Evolutionary conservation across 2,797 vertebrate genomes (phyloP), one percentile per base, ranked within the genome.

Genomic region (Lacerta bilineata): DNA sequence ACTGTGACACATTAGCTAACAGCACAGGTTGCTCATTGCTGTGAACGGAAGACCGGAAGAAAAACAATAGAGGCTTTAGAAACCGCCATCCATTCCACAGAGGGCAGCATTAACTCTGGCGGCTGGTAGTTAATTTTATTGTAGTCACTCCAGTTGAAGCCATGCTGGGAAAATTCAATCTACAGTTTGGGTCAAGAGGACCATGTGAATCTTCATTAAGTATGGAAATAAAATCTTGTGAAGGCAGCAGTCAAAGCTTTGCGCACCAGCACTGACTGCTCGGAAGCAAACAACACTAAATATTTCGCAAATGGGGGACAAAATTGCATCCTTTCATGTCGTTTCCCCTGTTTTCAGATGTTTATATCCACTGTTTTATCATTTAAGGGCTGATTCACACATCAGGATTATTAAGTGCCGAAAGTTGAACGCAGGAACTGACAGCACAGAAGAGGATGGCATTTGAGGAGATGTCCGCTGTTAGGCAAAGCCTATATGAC

Each of bases 11-110:
- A 81, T 89, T 89, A 81, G 83, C 78, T 81, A 86, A 59, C 71
- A 76, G 71, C 88, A 85, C 71, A 85, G 71, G 84, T 89, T 89
- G 83, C 59, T 85, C 78, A 89, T 86, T 85, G 88, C 84, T 4
- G 8, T 25, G 43, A 89, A 76, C 9, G 9, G 39, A 50, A 81
- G 78, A 85, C 55, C 69, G 23, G 43, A 89, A 86, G 83, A 81
- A 86, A 89, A 89, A 81, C 78, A 89, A 69, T 76, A 41, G 33
- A n/a, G 13, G 83, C 43, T 85, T 85, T 68, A 29, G 59, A 81
- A 81, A 20, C 41, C 55, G 43, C 46, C 41, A 86, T 81, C 72
- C 43, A 3, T 86, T 86, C 83, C 84, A 82, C 10, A 69, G 71
- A 89, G 71, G 83, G 71, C 77, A 81, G 78, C 83, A 76, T 89